These are phyloP conservation scores for Xerus inauris DNA, from an alignment of 2,113 vertebrate species.

Conservation along the genomic window DNA sequence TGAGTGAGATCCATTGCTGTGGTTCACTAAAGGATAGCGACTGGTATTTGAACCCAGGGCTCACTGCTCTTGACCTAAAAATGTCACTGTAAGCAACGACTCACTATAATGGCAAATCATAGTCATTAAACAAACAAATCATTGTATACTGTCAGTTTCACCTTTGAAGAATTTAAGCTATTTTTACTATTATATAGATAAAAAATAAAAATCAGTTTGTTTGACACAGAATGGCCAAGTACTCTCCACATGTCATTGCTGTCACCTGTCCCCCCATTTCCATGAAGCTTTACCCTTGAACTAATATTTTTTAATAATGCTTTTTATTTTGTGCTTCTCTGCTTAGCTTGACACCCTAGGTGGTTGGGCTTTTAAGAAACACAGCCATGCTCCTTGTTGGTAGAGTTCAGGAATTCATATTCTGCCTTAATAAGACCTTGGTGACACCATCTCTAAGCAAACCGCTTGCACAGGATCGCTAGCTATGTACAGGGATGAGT, in stretches of 20 bases:
- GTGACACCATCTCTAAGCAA: slow-evolving; percentile 8
- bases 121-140: slow-evolving; percentile 79
- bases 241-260: accelerated
- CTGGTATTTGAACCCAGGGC: slow-evolving; percentile 73
- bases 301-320: slow-evolving; percentile 53
- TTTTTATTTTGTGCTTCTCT: background rate
- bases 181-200: background rate
- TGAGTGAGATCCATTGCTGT: slow-evolving; percentile 46
- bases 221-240: accelerated
- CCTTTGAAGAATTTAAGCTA: background rate
- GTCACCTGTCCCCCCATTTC: accelerated
- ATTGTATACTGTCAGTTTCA: slow-evolving; percentile 19
- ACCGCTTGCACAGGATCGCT: background rate
- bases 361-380: background rate
- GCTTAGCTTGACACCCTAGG: background rate
- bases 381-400: background rate
- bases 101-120: slow-evolving; percentile 77
- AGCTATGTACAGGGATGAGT: background rate
- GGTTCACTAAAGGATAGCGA: slow-evolving; percentile 73
- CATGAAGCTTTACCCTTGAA: background rate
- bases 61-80: slow-evolving; percentile 81
- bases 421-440: slow-evolving; percentile 35
- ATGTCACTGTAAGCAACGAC: slow-evolving; percentile 77
- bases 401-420: background rate
- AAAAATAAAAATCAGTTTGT: background rate